Evolutionary conservation across 2,797 vertebrate species (phyloP).

Genomic region (Enteromius anoplus): DNA sequence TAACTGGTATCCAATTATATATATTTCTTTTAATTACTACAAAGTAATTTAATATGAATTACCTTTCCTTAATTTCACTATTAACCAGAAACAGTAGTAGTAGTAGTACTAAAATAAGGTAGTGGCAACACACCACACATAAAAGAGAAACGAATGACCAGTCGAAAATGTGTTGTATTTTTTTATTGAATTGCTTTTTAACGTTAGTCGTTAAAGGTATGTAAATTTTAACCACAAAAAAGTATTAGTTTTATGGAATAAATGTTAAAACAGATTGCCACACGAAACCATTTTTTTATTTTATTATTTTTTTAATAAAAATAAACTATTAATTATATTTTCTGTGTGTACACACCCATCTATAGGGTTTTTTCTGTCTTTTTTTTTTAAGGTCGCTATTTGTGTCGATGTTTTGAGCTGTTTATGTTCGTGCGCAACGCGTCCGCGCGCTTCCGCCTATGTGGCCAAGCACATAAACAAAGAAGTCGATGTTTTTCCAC

Average conservation of each 20-base stretch:
- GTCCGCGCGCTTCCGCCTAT: conserved; percentile 52
- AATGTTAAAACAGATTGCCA: neutral
- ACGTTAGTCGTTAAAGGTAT: too few relatives aligned
- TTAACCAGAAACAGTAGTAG: neutral
- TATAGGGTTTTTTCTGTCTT: neutral
- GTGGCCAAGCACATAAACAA: conserved; percentile 49
- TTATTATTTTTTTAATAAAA: too few relatives aligned
- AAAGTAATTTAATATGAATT: neutral
- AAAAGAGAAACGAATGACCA: neutral
- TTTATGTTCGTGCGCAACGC: conserved; percentile 38
- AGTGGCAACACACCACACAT: neutral
- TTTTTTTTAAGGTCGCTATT: neutral
- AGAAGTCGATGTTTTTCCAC: conserved; percentile 24
- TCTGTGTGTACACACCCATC: neutral
- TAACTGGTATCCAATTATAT: neutral
- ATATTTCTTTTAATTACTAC: neutral
- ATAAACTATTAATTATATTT: neutral
- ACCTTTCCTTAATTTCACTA: neutral
- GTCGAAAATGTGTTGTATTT: too few relatives aligned
- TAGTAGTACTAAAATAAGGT: neutral
- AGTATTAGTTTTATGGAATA: neutral
- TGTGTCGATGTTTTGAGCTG: conserved; percentile 6
- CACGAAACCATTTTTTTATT: neutral
- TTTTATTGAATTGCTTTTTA: too few relatives aligned
- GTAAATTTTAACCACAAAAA: neutral